Evolutionary conservation across 2,113 vertebrate genomes (phyloP), one percentile per base, ranked within the genome.

Genomic region (Proteles cristata): DNA sequence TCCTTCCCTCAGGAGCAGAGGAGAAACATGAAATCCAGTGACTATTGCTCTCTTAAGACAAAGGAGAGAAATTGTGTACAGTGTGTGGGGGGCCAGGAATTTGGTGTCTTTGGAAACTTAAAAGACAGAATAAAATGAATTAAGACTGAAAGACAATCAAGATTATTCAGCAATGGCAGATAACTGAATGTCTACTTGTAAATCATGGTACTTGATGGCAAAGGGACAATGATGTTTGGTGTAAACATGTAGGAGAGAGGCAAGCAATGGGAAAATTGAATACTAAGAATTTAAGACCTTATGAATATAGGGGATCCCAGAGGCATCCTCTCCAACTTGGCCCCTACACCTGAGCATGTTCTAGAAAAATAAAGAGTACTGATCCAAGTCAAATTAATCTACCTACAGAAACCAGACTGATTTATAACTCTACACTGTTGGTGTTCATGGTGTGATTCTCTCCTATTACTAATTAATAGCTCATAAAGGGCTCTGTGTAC

Each of bases 81-180:
- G 48, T 90, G 28, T 43, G 48, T 90, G 28, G 26, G 14, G 7
- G 33, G 21, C 23, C 4, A 77, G 6, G 23, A 71, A 48, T 65
- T 74, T 8, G n/a, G 80, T 10, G 19, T 71, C 58, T 88, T 58
- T 15, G 48, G 48, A 58, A 69, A 23, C 16, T 53, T 11, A 66
- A 84, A 74, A 88, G 23, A 31, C 71, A 97, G 61, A 93, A 31
- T 50, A 50, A 93, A 88, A 71, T 85, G 63, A 31, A 82, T 68
- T 86, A 90, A 96, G 77, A 96, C 53, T 39, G 87, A 96, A 97
- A 94, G 50, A 33, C 66, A 73, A 43, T 33, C 45, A 76, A 45
- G 31, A 74, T 80, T 21, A 14, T 68, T n/a, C 12, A 82, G 35
- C 43, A 76, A 0, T 28, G n/a, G 66, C 53, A 21, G 45, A 43